Base-by-base conservation (phyloP, 2,888 invertebrate genomes). In the Adela reaumurella region DNA sequence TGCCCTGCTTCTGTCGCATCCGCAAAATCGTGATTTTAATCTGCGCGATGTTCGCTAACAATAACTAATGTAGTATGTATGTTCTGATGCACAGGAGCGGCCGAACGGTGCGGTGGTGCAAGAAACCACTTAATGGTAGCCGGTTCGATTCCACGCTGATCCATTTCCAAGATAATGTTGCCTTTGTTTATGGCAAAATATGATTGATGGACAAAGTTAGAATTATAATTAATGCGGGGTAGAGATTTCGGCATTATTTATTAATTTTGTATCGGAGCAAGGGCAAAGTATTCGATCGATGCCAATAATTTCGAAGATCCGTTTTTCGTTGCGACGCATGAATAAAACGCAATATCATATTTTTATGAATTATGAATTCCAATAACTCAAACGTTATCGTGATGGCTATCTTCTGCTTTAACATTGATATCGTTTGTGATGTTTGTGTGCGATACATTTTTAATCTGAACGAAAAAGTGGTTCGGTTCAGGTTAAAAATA, bases 191-290 rank as follows among this genome's bases (percentile, higher is more conserved):
- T 59, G 65, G 60, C 59, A 43, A 57, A 55, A 68, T 74, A 74
- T 74, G 76, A 77, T 74, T 70, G 73, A 76, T 70, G 73, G 58
- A 55, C 65, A 64, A 69, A 35, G n/a, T 68, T 63, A 60, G 60
- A 58, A 65, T 66, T 62, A 60, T 68, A 70, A 70, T 72, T 67
- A 71, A 72, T 68, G 70, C 68, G 63, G 67, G 70, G 67, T 14
- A 8, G n/a, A 14, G 14, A 14, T 35, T 35, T 35, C 14, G 35
- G 14, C 6, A 35, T 35, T 35, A 35, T 35, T 35, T 8, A 35
- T 35, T 8, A 35, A 14, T 14, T 35, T 35, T 14, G n/a, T 8
- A 35, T 8, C n/a, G 6, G 35, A 35, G 14, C 35, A 35, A 35
- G 35, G n/a, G 35, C 35, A 14, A 14, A 3, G 4, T 24, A 24